phyloP scores from a whole-genome alignment of 2,797 vertebrate species.

The Acanthurus tractus region DNA sequence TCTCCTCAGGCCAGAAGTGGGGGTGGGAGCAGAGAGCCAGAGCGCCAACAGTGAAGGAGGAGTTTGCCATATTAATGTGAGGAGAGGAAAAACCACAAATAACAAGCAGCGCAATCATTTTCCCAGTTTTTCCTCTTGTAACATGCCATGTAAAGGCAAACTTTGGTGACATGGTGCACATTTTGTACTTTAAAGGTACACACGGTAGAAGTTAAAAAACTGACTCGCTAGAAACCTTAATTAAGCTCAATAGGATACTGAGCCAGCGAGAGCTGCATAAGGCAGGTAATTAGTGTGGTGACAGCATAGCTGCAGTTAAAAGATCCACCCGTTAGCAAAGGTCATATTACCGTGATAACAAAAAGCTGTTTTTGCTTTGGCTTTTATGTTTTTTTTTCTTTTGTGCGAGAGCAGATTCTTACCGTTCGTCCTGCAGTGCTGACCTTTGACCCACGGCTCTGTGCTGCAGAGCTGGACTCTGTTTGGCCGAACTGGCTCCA shows the following conservation, averaged over 20 bases:
- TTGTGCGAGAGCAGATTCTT: conserved; percentile 16
- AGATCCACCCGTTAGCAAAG: conserved; percentile 1
- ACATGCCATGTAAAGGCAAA: neutral
- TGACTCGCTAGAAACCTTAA: neutral
- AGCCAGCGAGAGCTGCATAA: neutral
- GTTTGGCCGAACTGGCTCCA: conserved; percentile 93
- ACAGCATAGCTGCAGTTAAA: neutral
- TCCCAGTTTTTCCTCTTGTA: neutral
- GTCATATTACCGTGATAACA: rapidly evolving
- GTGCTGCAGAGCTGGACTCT: conserved; percentile 96
- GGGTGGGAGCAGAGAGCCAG: neutral
- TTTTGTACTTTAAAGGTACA: conserved; percentile 5
- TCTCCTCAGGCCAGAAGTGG: conserved; percentile 7
- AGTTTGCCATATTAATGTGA: neutral
- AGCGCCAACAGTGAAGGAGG: neutral
- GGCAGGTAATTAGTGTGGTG: neutral
- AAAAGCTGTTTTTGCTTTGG: neutral
- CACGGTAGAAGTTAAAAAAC: neutral
- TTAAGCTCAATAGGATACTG: neutral
- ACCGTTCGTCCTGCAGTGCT: conserved; percentile 89
- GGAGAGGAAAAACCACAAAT: neutral
- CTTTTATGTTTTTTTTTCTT: neutral
- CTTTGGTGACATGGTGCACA: neutral
- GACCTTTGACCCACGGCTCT: conserved; percentile 85
- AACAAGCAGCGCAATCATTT: neutral